These are phyloP conservation scores for Cepaea nemoralis DNA, from an alignment of 1,140 invertebrate genomes.

Conservation along the genomic window DNA sequence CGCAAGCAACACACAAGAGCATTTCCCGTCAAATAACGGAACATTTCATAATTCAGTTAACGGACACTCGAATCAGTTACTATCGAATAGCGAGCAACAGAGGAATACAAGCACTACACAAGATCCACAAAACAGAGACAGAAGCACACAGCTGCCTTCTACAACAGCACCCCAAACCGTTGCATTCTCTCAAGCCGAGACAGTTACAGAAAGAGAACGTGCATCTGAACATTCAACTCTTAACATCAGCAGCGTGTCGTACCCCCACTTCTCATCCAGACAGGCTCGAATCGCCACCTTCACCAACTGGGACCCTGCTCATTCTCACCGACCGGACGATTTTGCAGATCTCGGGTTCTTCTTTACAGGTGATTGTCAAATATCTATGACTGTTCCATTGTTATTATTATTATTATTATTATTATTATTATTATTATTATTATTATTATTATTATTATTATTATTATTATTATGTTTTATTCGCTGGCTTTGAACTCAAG, in stretches of 20 bases:
- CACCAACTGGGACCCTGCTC: not conserved
- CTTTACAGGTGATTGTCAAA: not conserved
- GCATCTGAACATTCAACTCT: not conserved
- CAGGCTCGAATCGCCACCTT: not conserved
- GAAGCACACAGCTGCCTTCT: not conserved
- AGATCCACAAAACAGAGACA: not conserved
- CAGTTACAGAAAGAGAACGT: not conserved
- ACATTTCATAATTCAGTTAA: not conserved
- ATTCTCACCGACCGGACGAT: not conserved
- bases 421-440: no score
- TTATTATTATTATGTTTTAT: no score
- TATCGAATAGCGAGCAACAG: not conserved
- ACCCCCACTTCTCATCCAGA: not conserved
- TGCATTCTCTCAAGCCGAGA: not conserved
- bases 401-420: no score
- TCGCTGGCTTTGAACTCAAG: no score
- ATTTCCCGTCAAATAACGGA: not conserved
- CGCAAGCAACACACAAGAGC: not conserved
- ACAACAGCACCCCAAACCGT: not conserved
- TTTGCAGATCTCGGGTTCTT: not conserved
- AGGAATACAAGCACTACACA: not conserved
- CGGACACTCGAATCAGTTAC: not conserved
- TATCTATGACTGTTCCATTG: no score
- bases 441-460: no score
- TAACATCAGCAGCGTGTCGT: not conserved